Evolutionary conservation across 2,797 vertebrate genomes (phyloP).

Genomic region (Dryobates pubescens): DNA sequence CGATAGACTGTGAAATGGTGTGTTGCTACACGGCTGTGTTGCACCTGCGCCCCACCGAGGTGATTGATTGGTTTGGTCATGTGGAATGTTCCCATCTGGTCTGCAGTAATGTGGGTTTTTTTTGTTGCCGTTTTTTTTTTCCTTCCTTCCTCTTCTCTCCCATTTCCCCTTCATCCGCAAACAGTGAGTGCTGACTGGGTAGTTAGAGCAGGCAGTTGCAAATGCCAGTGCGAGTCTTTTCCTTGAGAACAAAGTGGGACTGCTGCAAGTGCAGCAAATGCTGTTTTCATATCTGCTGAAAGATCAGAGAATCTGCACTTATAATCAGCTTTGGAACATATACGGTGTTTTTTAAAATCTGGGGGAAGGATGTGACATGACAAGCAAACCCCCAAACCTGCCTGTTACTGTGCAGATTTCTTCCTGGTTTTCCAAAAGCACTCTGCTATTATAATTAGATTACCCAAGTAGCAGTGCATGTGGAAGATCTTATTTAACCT

Average conservation of each 20-base stretch:
- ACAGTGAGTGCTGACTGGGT: constrained; percentile 85
- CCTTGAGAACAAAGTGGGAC: constrained; percentile 67
- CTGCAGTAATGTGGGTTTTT: constrained; percentile 93
- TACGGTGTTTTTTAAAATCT: background rate
- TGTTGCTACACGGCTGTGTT: constrained; percentile 99
- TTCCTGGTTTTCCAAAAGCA: constrained; percentile 27
- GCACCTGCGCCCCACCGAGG: constrained; percentile 98
- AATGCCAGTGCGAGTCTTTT: constrained; percentile 78
- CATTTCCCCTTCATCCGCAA: constrained; percentile 79
- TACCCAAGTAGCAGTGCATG: constrained; percentile 72
- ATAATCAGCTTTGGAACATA: background rate
- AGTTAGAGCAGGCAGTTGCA: constrained; percentile 80
- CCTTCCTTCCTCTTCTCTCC: constrained; percentile 70
- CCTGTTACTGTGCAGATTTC: background rate
- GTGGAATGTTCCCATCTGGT: constrained; percentile 99
- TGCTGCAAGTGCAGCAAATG: constrained; percentile 9
- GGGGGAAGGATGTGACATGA: accelerated
- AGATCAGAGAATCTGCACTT: background rate
- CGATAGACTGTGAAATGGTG: constrained; percentile 99
- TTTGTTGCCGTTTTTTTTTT: constrained; percentile 73
- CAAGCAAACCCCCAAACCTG: background rate
- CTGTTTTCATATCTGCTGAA: constrained; percentile 27
- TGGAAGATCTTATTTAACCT: constrained; percentile 77
- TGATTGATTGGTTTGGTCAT: constrained; percentile 99
- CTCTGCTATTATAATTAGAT: constrained; percentile 76